These are phyloP conservation scores for Oenanthe melanoleuca DNA, from an alignment of 2,113 vertebrate genomes.

Conservation along the genomic window DNA sequence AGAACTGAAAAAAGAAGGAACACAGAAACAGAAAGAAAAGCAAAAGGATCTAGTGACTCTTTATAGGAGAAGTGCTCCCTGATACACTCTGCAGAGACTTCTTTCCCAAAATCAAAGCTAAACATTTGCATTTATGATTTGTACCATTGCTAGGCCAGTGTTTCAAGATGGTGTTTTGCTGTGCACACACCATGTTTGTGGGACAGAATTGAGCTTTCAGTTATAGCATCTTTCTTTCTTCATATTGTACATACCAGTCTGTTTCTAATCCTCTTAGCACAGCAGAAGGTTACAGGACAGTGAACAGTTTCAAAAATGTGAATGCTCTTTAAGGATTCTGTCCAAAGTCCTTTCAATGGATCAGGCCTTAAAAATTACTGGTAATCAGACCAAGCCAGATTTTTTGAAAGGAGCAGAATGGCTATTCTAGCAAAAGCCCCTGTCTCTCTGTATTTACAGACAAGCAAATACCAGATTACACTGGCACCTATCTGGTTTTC, in stretches of 20 bases:
- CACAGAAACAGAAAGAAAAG: conserved; percentile 67
- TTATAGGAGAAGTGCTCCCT: conserved; percentile 81
- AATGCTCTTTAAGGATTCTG: conserved; percentile 14
- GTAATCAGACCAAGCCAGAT: conserved; percentile 1
- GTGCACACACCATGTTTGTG: background rate
- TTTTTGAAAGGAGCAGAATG: conserved; percentile 18
- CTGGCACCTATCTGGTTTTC: conserved; percentile 19
- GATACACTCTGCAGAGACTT: background rate
- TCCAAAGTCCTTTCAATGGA: conserved; percentile 12
- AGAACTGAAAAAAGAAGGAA: conserved; percentile 70
- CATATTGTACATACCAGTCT: conserved; percentile 12
- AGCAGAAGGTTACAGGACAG: conserved; percentile 44
- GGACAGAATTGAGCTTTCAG: conserved; percentile 34
- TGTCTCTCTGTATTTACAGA: background rate
- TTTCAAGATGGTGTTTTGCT: conserved; percentile 41
- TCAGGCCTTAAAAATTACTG: conserved; percentile 24
- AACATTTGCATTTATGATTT: conserved; percentile 36
- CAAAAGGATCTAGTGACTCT: conserved; percentile 84
- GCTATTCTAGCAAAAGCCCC: conserved; percentile 12
- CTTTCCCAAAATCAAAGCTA: background rate
- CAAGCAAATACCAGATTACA: background rate
- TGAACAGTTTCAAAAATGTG: conserved; percentile 22
- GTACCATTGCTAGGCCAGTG: conserved; percentile 29
- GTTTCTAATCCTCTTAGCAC: conserved; percentile 42
- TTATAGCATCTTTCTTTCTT: conserved; percentile 31